A percentile compares a stretch with the other conserved stretches of the same genome.
Conservation (phyloP, 2,888 invertebrate species). For the Lepidochrysops patricia region DNA sequence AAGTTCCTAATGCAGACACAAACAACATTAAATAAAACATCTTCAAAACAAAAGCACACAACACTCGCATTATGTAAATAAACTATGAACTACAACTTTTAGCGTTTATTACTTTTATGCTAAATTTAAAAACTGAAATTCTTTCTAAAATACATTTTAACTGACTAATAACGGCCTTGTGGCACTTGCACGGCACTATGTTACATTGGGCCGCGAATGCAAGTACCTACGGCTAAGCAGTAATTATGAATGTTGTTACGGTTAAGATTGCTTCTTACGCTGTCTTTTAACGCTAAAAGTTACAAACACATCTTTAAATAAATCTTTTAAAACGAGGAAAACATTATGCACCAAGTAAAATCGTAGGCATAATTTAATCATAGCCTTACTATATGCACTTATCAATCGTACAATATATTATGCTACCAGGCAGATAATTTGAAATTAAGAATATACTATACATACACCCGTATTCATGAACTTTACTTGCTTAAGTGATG, state of each 20-base stretch:
- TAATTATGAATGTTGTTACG: too few relatives aligned
- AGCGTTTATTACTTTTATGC: conserved; percentile 7
- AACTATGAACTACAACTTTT: conserved; percentile 14
- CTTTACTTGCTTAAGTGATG: too few relatives aligned
- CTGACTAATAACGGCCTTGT: too few relatives aligned
- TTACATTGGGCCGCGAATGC: too few relatives aligned
- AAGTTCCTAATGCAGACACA: not conserved
- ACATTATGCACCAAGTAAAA: conserved; percentile 53
- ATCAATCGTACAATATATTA: not conserved
- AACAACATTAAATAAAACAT: conserved; percentile 30
- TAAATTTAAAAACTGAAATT: not conserved
- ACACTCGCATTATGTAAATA: conserved; percentile 26
- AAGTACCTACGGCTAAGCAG: too few relatives aligned
- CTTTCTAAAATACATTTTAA: too few relatives aligned
- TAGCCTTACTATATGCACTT: conserved; percentile 5
- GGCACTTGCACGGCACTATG: too few relatives aligned
- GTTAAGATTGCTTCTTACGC: too few relatives aligned
- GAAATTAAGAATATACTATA: too few relatives aligned
- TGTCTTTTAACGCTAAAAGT: not conserved
- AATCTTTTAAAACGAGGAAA: conserved; percentile 25
- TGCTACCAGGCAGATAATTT: not conserved
- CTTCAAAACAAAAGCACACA: conserved; percentile 31
- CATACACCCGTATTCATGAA: too few relatives aligned
- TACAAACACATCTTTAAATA: not conserved
- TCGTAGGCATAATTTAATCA: conserved; percentile 6